Evolutionary conservation across 2,113 vertebrate species (phyloP).

Genomic region (Saiga tatarica): DNA sequence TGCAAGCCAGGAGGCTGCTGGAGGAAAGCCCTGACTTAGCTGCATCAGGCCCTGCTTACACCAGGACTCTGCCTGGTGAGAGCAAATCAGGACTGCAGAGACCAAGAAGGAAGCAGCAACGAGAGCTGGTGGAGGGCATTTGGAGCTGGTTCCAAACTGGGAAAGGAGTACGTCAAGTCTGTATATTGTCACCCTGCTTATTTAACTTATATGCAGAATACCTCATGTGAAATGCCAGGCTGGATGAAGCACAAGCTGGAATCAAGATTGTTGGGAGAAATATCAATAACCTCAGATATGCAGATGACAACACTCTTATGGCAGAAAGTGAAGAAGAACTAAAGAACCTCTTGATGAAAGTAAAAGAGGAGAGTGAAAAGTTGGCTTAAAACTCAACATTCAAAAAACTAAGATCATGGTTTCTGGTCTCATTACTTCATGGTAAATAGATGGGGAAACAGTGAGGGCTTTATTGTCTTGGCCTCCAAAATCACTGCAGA

Average conservation of each 20-base stretch:
- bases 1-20: constrained; percentile 23
- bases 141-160: neutral
- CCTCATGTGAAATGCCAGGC: neutral
- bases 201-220: neutral
- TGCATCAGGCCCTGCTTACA: neutral
- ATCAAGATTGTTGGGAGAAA: neutral
- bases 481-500: neutral
- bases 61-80: neutral
- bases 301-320: neutral
- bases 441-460: neutral
- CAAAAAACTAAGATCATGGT: neutral
- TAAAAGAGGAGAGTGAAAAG: neutral
- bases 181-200: neutral
- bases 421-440: neutral
- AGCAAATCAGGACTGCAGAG: neutral
- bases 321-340: neutral
- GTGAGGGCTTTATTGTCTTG: neutral
- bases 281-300: neutral
- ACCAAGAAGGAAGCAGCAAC: neutral
- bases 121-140: neutral
- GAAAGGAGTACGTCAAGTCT: neutral
- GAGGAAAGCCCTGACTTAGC: neutral
- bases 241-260: neutral
- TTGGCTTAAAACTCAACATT: neutral
- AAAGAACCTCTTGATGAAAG: neutral